phyloP scores from a whole-genome alignment of 2,888 invertebrate species.

The Bruchidius siliquastri region DNA sequence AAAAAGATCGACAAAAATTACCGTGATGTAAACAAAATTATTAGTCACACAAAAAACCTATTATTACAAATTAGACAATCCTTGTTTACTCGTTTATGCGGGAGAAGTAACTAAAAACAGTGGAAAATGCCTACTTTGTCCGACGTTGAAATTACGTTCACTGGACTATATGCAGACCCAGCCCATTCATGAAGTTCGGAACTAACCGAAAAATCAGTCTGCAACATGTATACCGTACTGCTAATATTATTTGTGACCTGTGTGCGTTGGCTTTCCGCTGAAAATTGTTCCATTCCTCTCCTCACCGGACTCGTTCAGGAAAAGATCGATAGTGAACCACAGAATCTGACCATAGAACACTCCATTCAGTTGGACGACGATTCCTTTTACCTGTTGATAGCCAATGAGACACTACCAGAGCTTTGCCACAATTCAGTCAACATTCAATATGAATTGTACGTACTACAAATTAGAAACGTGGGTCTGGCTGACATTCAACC shows the following conservation, averaged over 20 bases:
- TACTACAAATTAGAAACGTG: constrained; percentile 30
- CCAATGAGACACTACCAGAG: constrained; percentile 22
- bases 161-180: not conserved
- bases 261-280: not conserved
- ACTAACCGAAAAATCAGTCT: not conserved
- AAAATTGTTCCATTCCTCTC: not conserved
- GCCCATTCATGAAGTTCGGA: not conserved
- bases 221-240: not conserved
- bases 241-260: not conserved
- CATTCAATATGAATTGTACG: constrained; percentile 28
- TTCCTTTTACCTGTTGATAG: constrained; percentile 26
- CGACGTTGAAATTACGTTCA: not conserved
- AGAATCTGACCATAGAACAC: constrained; percentile 19
- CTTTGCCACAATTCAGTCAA: constrained; percentile 23
- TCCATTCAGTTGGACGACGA: constrained; percentile 22
- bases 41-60: too few species aligned
- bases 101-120: too few species aligned
- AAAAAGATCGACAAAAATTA: too few species aligned
- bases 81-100: too few species aligned
- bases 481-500: constrained; percentile 29
- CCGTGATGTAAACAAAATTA: too few species aligned
- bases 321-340: not conserved
- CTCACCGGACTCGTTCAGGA: not conserved
- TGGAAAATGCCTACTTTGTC: not conserved
- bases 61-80: too few species aligned